A percentile compares a stretch with the other conserved stretches of the same genome.
Evolutionary conservation across 2,888 invertebrate genomes (phyloP).

Genomic region (Deladenus siricidicola): DNA sequence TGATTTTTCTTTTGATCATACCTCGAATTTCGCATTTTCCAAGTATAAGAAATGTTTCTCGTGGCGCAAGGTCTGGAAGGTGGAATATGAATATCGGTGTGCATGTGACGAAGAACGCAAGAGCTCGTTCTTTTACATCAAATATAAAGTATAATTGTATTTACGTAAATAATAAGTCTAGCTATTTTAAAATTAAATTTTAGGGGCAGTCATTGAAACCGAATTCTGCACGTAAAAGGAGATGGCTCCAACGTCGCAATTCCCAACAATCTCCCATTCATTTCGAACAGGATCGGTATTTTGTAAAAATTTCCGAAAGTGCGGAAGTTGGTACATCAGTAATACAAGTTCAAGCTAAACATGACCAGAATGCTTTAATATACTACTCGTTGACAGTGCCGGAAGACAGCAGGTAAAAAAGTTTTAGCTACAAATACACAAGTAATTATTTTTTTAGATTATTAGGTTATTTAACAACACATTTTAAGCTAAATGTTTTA

Average conservation of each 20-base stretch:
- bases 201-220: neutral
- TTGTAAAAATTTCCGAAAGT: conserved; percentile 43
- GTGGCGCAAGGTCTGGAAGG: conserved; percentile 14
- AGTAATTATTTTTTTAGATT: neutral
- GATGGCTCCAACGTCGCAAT: conserved; percentile 46
- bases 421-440: neutral
- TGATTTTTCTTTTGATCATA: conserved; percentile 27
- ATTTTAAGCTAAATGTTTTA: neutral
- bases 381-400: conserved; percentile 51
- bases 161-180: neutral
- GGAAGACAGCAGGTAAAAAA: conserved; percentile 38
- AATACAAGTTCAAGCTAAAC: conserved; percentile 38
- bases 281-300: conserved; percentile 49
- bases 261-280: conserved; percentile 43
- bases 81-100: conserved; percentile 25
- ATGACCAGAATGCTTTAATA: conserved; percentile 38
- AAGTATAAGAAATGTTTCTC: conserved; percentile 26
- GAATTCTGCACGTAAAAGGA: neutral
- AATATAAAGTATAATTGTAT: conserved; percentile 5
- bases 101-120: conserved; percentile 10
- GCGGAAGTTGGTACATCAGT: conserved; percentile 34
- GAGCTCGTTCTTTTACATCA: conserved; percentile 3
- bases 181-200: neutral
- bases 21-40: conserved; percentile 29
- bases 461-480: neutral